A percentile compares a stretch with the other conserved stretches of the same genome.
phyloP scores from a whole-genome alignment of 2,888 invertebrate species.

The Cataglyphis albicans region DNA sequence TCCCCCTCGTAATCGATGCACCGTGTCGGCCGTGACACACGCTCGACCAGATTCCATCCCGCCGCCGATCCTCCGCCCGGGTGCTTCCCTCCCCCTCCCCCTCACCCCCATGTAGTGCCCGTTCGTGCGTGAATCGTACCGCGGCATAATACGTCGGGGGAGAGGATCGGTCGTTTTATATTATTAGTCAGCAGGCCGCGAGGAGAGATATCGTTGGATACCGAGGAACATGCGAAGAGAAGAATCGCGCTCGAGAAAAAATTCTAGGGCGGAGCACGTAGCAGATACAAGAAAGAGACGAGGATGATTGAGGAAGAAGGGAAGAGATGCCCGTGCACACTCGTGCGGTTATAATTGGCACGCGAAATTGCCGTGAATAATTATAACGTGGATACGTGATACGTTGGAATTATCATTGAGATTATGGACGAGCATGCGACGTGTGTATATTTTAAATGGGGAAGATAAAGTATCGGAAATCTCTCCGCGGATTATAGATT shows the following conservation, averaged over 20 bases:
- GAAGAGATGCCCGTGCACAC: slow-evolving; percentile 27
- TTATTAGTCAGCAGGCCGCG: slow-evolving; percentile 72
- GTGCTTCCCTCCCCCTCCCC: slow-evolving; percentile 52
- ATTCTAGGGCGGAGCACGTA: not conserved
- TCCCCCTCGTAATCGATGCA: not conserved
- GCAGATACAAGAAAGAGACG: slow-evolving; percentile 34
- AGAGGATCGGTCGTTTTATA: slow-evolving; percentile 74
- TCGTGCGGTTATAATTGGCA: slow-evolving; percentile 45
- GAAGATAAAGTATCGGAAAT: not conserved
- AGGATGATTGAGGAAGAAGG: not conserved
- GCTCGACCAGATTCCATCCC: slow-evolving; percentile 77
- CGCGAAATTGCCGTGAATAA: slow-evolving; percentile 36
- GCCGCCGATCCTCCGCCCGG: slow-evolving; percentile 54
- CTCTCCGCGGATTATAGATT: not conserved
- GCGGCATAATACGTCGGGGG: slow-evolving; percentile 65
- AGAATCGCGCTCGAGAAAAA: slow-evolving; percentile 27
- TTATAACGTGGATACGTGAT: slow-evolving; percentile 26
- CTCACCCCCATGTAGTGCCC: slow-evolving; percentile 68
- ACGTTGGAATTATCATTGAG: slow-evolving; percentile 6
- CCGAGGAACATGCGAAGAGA: not conserved
- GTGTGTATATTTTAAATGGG: slow-evolving; percentile 13
- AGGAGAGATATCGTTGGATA: not conserved
- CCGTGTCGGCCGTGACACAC: slow-evolving; percentile 70
- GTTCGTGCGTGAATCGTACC: slow-evolving; percentile 79
- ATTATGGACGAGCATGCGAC: slow-evolving; percentile 16